Conservation (phyloP, 2,113 vertebrate species). For the Amphiprion percula region DNA sequence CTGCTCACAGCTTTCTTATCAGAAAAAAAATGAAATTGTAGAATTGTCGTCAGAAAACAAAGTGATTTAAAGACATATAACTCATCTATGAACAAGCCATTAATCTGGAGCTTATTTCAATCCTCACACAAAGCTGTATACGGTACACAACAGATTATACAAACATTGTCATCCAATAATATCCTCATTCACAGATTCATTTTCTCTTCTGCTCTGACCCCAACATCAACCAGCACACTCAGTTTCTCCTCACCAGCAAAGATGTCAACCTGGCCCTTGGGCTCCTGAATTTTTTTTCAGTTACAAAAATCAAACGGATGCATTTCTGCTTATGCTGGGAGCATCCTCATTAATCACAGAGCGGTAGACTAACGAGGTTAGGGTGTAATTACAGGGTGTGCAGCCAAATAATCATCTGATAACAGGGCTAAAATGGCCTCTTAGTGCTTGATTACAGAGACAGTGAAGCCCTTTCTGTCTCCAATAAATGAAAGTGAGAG, state of each 20-base stretch:
- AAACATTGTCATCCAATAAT: neutral
- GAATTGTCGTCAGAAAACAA: neutral
- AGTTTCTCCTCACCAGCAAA: neutral
- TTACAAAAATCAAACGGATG: constrained; percentile 2
- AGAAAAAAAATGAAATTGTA: too few species aligned
- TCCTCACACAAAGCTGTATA: neutral
- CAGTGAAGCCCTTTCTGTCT: constrained; percentile 10
- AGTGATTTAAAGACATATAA: neutral
- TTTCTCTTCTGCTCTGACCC: neutral
- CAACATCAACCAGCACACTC: neutral
- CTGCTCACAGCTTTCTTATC: neutral
- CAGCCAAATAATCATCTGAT: constrained; percentile 71
- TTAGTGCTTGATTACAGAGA: constrained; percentile 42
- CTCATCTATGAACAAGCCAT: neutral
- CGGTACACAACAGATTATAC: neutral
- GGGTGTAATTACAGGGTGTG: constrained; percentile 71
- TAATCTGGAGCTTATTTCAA: neutral
- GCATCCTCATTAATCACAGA: constrained; percentile 60
- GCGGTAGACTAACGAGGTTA: constrained; percentile 41
- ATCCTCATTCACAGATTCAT: neutral
- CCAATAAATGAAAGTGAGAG: constrained; percentile 24
- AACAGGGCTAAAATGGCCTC: constrained; percentile 56
- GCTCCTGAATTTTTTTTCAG: neutral
- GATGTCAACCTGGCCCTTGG: neutral
- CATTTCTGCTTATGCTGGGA: constrained; percentile 3